Conservation (phyloP, 1,140 invertebrate genomes). For the Danaus melanippus region DNA sequence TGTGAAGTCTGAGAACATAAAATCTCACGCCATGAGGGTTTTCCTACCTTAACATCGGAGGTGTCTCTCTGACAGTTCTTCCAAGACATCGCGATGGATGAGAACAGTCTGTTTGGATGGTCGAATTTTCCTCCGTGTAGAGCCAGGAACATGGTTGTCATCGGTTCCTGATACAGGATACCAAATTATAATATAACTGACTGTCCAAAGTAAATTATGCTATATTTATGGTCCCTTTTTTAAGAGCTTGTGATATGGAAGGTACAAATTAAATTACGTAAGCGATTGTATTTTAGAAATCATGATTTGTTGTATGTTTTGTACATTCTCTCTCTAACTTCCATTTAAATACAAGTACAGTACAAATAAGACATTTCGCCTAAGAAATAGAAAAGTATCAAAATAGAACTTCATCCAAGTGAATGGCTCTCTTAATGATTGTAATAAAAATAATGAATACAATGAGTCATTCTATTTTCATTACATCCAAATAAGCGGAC, state of each 20-base stretch:
- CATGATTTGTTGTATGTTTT: too few relatives aligned
- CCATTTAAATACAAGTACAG: too few relatives aligned
- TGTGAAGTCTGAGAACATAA: too few relatives aligned
- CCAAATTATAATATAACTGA: neutral
- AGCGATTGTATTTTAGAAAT: too few relatives aligned
- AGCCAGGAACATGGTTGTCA: slow-evolving; percentile 98
- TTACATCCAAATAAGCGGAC: slow-evolving; percentile 11
- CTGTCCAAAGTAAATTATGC: neutral
- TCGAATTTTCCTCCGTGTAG: slow-evolving; percentile 99
- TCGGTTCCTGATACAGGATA: slow-evolving; percentile 86
- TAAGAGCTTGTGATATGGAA: neutral
- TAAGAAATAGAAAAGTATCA: too few relatives aligned
- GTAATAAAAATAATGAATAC: slow-evolving; percentile 10
- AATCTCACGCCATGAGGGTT: too few relatives aligned
- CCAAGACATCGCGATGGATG: slow-evolving; percentile 94
- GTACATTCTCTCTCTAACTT: too few relatives aligned
- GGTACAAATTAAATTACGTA: too few relatives aligned
- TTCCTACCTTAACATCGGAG: slow-evolving; percentile 94
- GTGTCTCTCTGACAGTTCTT: slow-evolving; percentile 99
- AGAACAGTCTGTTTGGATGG: slow-evolving; percentile 96
- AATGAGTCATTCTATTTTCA: slow-evolving; percentile 15
- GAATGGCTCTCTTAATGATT: too few relatives aligned
- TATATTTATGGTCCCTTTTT: neutral
- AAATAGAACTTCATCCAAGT: too few relatives aligned
- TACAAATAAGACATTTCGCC: too few relatives aligned